These are phyloP conservation scores for Drosophila oshimai DNA, from an alignment of 1,140 invertebrate genomes.

Conservation along the genomic window DNA sequence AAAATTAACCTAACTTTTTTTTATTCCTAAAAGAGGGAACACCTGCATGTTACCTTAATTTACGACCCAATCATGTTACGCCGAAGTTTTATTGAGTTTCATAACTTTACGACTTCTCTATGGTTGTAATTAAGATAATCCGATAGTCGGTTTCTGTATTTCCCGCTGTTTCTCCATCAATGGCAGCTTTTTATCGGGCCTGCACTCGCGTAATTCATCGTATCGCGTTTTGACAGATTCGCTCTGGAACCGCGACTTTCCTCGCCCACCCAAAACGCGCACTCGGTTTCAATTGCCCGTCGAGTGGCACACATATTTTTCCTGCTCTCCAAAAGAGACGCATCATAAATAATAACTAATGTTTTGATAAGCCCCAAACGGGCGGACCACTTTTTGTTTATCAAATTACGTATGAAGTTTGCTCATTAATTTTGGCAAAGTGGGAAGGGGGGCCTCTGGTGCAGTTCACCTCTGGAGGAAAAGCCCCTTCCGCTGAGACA, in stretches of 20 bases:
- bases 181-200: constrained; percentile 24
- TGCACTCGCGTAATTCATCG: constrained; percentile 29
- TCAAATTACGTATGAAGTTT: constrained; percentile 47
- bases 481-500: constrained; percentile 13
- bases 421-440: constrained; percentile 52
- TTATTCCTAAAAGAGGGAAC: not conserved
- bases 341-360: constrained; percentile 56
- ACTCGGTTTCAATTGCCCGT: constrained; percentile 23
- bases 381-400: constrained; percentile 37
- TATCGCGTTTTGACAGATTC: constrained; percentile 35
- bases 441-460: not conserved
- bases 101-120: constrained; percentile 22
- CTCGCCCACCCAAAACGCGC: constrained; percentile 31
- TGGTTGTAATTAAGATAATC: constrained; percentile 26
- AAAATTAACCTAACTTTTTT: too few species aligned
- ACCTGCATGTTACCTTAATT: not conserved
- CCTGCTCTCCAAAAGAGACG: constrained; percentile 7
- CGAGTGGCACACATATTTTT: constrained; percentile 17
- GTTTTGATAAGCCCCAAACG: constrained; percentile 34
- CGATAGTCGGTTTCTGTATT: not conserved
- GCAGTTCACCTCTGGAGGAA: not conserved
- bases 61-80: not conserved
- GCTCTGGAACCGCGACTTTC: constrained; percentile 18
- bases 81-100: constrained; percentile 8
- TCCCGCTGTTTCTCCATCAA: not conserved